Percentiles rank a stretch among this genome's conserved stretches.
Evolutionary conservation across 2,113 vertebrate genomes (phyloP).

Genomic region (Lophochroa leadbeateri): DNA sequence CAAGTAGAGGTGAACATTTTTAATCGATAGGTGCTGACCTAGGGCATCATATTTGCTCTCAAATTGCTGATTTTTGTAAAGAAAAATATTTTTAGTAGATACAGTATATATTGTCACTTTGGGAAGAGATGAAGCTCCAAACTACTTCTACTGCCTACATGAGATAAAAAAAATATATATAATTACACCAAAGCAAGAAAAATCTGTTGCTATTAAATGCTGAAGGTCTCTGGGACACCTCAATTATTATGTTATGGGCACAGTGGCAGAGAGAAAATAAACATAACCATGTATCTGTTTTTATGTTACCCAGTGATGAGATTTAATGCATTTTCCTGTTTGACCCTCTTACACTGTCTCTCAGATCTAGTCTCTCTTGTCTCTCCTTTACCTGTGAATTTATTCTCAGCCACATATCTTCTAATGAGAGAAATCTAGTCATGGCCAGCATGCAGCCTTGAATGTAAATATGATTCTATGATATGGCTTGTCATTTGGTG

Average conservation of each 20-base stretch:
- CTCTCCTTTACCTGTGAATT: neutral
- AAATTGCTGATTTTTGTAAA: neutral
- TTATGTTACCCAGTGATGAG: neutral
- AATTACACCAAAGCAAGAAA: neutral
- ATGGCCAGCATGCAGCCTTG: neutral
- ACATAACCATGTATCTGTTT: neutral
- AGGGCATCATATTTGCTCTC: neutral
- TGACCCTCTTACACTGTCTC: neutral
- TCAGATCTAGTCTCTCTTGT: neutral
- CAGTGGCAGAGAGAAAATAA: neutral
- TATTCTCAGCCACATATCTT: neutral
- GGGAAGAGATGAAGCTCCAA: neutral
- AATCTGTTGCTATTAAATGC: neutral
- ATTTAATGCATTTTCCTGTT: neutral
- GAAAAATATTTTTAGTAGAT: neutral
- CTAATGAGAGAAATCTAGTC: constrained; percentile 23
- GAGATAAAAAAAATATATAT: neutral
- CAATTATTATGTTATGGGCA: neutral
- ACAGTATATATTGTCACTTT: neutral
- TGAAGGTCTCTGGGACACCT: neutral
- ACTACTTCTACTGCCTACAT: neutral
- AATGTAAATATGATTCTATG: neutral
- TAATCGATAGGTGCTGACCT: neutral
- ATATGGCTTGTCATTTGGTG: neutral
- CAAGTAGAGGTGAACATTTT: neutral